Evolutionary conservation across 2,888 invertebrate genomes (phyloP), one percentile per base, ranked within the genome.

Genomic region (Chymomyza fuscimana): DNA sequence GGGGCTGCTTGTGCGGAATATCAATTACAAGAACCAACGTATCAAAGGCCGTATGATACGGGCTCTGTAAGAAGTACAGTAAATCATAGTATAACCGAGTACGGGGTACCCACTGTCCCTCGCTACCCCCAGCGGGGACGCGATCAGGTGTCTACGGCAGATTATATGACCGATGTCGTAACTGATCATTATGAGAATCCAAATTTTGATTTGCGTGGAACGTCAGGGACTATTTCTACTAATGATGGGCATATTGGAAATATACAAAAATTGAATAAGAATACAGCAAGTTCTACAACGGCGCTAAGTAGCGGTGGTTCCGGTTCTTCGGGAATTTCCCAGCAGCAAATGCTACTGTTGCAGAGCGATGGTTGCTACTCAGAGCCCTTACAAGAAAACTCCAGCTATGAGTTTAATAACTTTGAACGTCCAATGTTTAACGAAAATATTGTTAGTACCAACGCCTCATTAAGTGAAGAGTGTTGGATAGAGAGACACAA

Each of bases 401-500:
- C 81, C 0, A 89, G 82, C 52, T 92, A 89, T 74, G 92, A 92
- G 58, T 94, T 94, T 78, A 94, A 94, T 61, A 93, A 93, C 74
- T 93, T 94, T 76, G 95, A 95, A 78, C 92, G 95, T 51, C 94
- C 94, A 3, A 92, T 93, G 69, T 93, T 93, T 74, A 83, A 81
- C 9, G 81, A 75, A 1, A 74, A 77, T 58, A 72, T 72, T 4
- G 71, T 70, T 56, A 22, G 4, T 5, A 78, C 2, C n/a, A 67
- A 70, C 16, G 70, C 70, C 15, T 72, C 68, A 19, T 25, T 64
- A 5, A 69, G 68, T 19, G 73, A 67, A 16, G 87, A 89, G 36
- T 79, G 78, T 62, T 87, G 87, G 82, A 72, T 80, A 1, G 86
- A 87, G 0, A 52, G 67, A 7, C 70, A 67, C 4, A 82, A 72